Percentiles rank a stretch among this genome's conserved stretches.
Evolutionary conservation across 2,797 vertebrate species (phyloP).

Genomic region (Argya squamiceps): DNA sequence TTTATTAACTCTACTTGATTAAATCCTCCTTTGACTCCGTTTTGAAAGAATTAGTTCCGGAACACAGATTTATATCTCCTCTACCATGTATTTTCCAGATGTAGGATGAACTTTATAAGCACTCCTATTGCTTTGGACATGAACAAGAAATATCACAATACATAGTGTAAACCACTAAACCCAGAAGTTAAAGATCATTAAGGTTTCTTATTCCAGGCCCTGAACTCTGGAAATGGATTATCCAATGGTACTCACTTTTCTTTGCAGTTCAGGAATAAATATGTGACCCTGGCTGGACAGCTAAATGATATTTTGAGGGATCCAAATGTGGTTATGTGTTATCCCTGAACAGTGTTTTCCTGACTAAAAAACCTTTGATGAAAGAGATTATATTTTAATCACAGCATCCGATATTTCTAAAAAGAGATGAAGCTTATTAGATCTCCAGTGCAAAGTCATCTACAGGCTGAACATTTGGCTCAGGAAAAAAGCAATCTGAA

Average conservation of each 20-base stretch:
- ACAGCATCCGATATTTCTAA: not conserved
- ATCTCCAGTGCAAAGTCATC: not conserved
- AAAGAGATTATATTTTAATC: not conserved
- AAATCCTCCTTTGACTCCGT: slow-evolving; percentile 13
- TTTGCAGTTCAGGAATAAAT: not conserved
- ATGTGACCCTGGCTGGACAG: not conserved
- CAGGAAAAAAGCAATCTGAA: not conserved
- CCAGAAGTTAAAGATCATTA: not conserved
- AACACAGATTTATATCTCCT: slow-evolving; percentile 2
- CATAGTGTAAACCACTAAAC: not conserved
- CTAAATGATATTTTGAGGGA: not conserved
- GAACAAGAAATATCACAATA: not conserved
- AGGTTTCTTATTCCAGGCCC: not conserved
- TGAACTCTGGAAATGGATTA: not conserved
- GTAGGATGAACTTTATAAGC: not conserved
- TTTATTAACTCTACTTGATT: slow-evolving; percentile 25
- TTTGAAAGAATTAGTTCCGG: slow-evolving; percentile 24
- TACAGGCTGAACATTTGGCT: not conserved
- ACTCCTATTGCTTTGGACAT: not conserved
- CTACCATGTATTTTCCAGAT: not conserved
- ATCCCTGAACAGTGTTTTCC: not conserved
- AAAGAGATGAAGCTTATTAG: not conserved
- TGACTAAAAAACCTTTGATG: not conserved
- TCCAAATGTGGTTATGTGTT: not conserved
- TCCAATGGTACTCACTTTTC: not conserved